Percentiles rank a stretch among this genome's conserved stretches.
These are phyloP conservation scores for Pterocles burchelli DNA, from an alignment of 2,113 vertebrate genomes.

Conservation along the genomic window DNA sequence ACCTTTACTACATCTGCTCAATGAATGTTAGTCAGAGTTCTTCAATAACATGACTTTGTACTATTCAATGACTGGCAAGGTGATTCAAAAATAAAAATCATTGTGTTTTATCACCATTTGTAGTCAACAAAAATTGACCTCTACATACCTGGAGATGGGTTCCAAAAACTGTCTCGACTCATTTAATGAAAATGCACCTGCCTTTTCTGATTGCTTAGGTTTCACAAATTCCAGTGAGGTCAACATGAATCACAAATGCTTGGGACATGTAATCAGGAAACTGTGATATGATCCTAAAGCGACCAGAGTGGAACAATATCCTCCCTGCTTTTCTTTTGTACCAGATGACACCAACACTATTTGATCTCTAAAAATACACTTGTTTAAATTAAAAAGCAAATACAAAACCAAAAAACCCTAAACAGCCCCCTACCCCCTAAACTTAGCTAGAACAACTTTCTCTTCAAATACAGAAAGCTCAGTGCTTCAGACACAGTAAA, in stretches of 20 bases:
- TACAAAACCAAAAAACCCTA: not conserved
- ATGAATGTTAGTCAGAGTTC: not conserved
- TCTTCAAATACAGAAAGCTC: not conserved
- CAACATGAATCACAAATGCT: not conserved
- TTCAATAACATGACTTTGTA: not conserved
- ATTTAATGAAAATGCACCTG: not conserved
- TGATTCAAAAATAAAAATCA: not conserved
- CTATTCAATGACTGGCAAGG: not conserved
- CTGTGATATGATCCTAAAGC: not conserved
- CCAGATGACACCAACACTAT: not conserved
- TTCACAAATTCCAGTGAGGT: not conserved
- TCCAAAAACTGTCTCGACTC: not conserved
- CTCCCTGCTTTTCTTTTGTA: not conserved
- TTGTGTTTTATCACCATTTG: not conserved
- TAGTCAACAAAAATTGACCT: not conserved
- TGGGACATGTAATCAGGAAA: not conserved
- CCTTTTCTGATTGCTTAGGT: accelerated
- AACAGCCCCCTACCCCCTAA: not conserved
- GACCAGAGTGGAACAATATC: not conserved
- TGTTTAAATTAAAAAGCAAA: not conserved
- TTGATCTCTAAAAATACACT: not conserved
- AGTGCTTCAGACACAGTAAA: not conserved
- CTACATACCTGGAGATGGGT: not conserved
- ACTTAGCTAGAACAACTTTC: not conserved
- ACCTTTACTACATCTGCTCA: not conserved